These are phyloP conservation scores for Labeo rohita DNA, from an alignment of 2,113 vertebrate species.

Conservation along the genomic window DNA sequence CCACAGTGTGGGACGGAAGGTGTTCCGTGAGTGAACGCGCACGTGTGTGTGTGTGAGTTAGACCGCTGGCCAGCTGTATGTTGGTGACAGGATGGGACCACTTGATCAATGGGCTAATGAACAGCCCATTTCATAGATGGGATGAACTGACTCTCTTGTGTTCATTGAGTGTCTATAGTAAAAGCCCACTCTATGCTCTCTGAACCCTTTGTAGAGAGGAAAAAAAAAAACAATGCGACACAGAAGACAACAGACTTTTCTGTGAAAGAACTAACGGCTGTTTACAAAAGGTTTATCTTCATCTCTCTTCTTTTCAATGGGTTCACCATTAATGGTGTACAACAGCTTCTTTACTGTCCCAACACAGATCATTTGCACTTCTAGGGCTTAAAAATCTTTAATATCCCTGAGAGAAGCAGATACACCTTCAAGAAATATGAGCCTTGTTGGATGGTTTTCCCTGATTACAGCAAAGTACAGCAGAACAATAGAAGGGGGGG, in stretches of 20 bases:
- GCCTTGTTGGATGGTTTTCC: constrained; percentile 48
- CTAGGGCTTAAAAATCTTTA: constrained; percentile 43
- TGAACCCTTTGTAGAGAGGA: constrained; percentile 48
- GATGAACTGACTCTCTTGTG: constrained; percentile 69
- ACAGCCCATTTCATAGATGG: constrained; percentile 78
- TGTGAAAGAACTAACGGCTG: constrained; percentile 20
- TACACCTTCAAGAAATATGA: constrained; percentile 51
- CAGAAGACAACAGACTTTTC: constrained; percentile 18
- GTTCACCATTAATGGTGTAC: constrained; percentile 21
- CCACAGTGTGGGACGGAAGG: constrained; percentile 63
- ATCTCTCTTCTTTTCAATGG: constrained; percentile 14
- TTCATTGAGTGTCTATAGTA: constrained; percentile 51
- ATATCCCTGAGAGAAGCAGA: constrained; percentile 52
- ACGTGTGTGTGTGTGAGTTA: constrained; percentile 63
- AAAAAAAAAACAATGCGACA: background rate
- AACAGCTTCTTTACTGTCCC: constrained; percentile 13
- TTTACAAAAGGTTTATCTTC: constrained; percentile 35
- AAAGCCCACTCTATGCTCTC: constrained; percentile 31
- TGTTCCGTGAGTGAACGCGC: constrained; percentile 53
- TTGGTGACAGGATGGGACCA: constrained; percentile 79
- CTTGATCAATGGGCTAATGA: constrained; percentile 85
- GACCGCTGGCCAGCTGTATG: constrained; percentile 77
- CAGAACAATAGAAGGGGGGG: constrained; percentile 40
- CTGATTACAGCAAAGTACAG: constrained; percentile 58
- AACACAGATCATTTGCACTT: constrained; percentile 33